Conservation (phyloP, 2,888 invertebrate genomes). For the Palloptera scutellata region DNA sequence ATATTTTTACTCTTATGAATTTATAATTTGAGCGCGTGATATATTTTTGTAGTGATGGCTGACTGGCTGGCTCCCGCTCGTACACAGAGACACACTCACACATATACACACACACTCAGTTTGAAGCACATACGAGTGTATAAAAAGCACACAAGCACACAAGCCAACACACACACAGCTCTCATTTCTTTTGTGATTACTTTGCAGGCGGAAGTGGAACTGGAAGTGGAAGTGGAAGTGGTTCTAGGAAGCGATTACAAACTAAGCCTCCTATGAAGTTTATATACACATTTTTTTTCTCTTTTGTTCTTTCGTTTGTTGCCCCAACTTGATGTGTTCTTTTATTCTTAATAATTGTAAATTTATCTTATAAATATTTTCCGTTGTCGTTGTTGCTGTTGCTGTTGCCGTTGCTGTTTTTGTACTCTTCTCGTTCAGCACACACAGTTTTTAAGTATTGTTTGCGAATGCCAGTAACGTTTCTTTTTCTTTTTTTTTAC, state of each 20-base stretch:
- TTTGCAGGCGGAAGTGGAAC: too few species aligned
- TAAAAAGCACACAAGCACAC: neutral
- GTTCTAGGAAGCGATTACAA: constrained; percentile 20
- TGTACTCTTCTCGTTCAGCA: constrained; percentile 27
- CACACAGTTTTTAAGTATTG: constrained; percentile 50
- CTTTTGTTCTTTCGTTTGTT: neutral
- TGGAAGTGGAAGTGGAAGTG: too few species aligned
- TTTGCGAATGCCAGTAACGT: constrained; percentile 60
- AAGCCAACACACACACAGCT: neutral
- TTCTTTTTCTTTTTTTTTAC: constrained; percentile 39
- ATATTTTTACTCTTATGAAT: constrained; percentile 37
- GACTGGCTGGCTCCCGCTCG: too few species aligned
- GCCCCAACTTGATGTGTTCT: too few species aligned
- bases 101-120: constrained; percentile 4
- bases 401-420: constrained; percentile 29
- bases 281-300: constrained; percentile 8
- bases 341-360: too few species aligned
- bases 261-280: constrained; percentile 25
- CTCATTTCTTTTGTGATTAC: too few species aligned
- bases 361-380: constrained; percentile 18
- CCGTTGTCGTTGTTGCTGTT: constrained; percentile 23
- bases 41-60: neutral
- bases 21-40: constrained; percentile 36
- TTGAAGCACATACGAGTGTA: too few species aligned
- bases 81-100: neutral